Base-by-base conservation (phyloP, 2,113 vertebrate genomes). In the Catagonus wagneri region DNA sequence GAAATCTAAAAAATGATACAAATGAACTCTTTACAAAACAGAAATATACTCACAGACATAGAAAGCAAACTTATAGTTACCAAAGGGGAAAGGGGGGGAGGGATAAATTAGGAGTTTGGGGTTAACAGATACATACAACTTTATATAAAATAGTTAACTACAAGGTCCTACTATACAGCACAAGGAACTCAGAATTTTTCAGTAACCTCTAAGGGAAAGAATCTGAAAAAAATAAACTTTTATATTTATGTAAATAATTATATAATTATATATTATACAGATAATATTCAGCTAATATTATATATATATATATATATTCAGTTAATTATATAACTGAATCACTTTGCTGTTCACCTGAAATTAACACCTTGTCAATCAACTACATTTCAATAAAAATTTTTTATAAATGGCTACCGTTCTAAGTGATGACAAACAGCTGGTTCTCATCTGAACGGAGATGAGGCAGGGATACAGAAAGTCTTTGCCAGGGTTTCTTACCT, bases 401-500 rank as follows among this genome's bases (percentile, higher is more conserved):
- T 44, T 25, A 61, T 9, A 60, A 56, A 32, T 22, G 11, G 32
- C 56, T 23, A 15, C 63, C 3, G 61, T 8, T 34, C 19, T 1
- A 2, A 39, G 71, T 36, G 19, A 27, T 0, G 56, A 19, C 34
- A 84, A 23, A 63, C 2, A 15, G 27, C 44, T 3, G 22, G 16
- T 44, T 25, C 39, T 61, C 25, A 9, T 2, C 22, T 7, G 52
- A 58, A n/a, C n/a, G 1, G 65, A n/a, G 7, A 32, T 20, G 29
- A 25, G 12, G n/a, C 25, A 27, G 34, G 60, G 23, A 16, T 0
- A 19, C 4, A 1, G 9, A 15, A 7, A 6, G 68, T 6, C 16
- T 39, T 14, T 11, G 50, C 39, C 17, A 16, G 39, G 58, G 0
- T 1, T 12, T 3, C 97, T 61, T 98, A 99, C 99, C 99, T 99